These are phyloP conservation scores for Psittacula echo DNA, from an alignment of 2,797 vertebrate species.

Conservation along the genomic window DNA sequence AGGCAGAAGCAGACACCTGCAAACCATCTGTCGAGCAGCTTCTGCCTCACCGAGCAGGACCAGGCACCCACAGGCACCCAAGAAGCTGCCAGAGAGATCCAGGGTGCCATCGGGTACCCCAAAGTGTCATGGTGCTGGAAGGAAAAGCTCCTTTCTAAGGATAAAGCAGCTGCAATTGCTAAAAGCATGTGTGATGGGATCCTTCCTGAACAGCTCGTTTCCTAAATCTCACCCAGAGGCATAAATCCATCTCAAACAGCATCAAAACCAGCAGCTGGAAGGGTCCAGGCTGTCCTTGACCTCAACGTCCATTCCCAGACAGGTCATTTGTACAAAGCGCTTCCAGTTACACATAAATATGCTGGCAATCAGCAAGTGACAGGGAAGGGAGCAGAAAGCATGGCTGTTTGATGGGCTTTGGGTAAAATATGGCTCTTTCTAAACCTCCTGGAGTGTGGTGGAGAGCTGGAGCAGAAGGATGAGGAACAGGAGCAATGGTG, in stretches of 20 bases:
- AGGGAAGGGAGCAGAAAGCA: constrained; percentile 19
- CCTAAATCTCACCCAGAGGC: background rate
- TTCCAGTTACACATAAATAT: constrained; percentile 50
- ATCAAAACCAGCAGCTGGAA: background rate
- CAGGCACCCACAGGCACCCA: background rate
- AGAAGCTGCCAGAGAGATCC: background rate
- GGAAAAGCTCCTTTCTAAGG: background rate
- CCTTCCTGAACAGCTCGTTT: background rate
- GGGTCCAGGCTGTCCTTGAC: background rate
- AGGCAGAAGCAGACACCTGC: constrained; percentile 17
- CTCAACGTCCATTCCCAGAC: background rate
- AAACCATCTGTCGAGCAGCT: constrained; percentile 7
- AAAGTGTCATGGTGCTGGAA: accelerated
- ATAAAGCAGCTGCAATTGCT: background rate
- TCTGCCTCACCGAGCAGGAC: background rate
- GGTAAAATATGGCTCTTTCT: constrained; percentile 32
- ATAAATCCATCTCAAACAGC: background rate
- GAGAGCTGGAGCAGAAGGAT: background rate
- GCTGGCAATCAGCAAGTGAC: constrained; percentile 3
- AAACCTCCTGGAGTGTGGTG: background rate
- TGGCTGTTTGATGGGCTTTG: background rate
- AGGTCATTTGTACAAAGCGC: background rate
- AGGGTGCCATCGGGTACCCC: accelerated
- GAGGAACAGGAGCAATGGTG: background rate
- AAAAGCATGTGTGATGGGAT: background rate